Percentiles rank a stretch among this genome's conserved stretches.
phyloP scores from a whole-genome alignment of 1,140 invertebrate genomes.

The Cydia amplana region DNA sequence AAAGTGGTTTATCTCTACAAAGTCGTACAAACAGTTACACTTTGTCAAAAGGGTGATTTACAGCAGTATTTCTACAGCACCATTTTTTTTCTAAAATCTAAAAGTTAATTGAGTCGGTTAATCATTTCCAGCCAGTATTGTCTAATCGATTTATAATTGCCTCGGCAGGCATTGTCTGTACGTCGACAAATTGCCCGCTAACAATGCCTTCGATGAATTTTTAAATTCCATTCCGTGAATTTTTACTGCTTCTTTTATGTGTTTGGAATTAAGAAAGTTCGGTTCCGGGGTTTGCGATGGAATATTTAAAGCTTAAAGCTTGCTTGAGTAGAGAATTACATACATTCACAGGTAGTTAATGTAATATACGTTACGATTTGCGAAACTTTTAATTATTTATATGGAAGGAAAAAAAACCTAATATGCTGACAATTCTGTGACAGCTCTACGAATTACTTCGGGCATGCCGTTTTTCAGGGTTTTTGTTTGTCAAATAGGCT shows the following conservation, averaged over 20 bases:
- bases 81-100: background rate
- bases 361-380: background rate
- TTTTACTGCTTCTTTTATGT: background rate
- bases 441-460: no score
- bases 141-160: conserved; percentile 15
- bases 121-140: background rate
- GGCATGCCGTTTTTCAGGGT: no score
- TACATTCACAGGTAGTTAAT: background rate
- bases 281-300: background rate
- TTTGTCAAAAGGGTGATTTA: no score
- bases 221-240: background rate
- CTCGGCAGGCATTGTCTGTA: conserved; percentile 1
- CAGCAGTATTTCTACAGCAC: no score
- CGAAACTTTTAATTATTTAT: no score
- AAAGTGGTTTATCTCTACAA: no score
- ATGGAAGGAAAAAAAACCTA: no score
- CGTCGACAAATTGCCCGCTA: conserved; percentile 1
- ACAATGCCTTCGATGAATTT: background rate
- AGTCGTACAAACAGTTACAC: no score
- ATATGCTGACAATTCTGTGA: no score
- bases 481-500: no score
- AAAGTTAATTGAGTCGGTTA: background rate
- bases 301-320: background rate
- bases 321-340: background rate
- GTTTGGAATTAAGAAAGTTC: conserved; percentile 2